Evolutionary conservation across 2,797 vertebrate genomes (phyloP), one percentile per base, ranked within the genome.

Genomic region (Helostoma temminkii): DNA sequence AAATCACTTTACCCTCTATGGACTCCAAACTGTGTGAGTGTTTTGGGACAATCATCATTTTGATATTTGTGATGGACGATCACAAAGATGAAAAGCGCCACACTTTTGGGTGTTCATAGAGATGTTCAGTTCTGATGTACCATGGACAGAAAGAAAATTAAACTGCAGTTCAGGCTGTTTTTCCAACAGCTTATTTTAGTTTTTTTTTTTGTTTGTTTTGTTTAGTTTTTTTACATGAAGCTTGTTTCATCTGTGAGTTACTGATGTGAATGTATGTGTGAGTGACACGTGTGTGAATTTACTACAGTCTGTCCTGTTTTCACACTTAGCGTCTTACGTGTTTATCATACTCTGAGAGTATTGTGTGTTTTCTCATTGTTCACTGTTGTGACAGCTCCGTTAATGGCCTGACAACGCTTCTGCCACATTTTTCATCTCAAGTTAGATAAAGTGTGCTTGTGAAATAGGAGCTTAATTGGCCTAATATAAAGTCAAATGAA

Each of bases 21-120:
- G 49, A 54, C 55, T 36, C 36, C 16, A 45, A 56, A 64, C 32
- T 71, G 32, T 53, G 52, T 48, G 34, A 3, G 24, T 36, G 21
- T 74, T 84, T 74, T 66, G 39, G 72, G 83, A 90, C 89, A 89
- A 91, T 91, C 86, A 63, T 45, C 18, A 28, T 56, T 74, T 69
- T 76, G 41, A 41, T 64, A 41, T 64, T 57, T 70, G 10, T 47
- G 34, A 19, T 18, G 64, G 66, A 82, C 76, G 74, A 76, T 83
- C 76, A 74, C 16, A 37, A 64, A 58, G 34, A 64, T 59, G 30
- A 68, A 58, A 21, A 10, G 28, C 30, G 39, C 52, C 54, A 50
- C 14, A 9, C 24, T 16, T 55, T 25, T 6, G 1, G 24, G 18
- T 37, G 39, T 67, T 54, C 32, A 19, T n/a, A 61, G 16, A 19